Base-by-base conservation (phyloP, 2,888 invertebrate species). In the Pristionchus exspectatus region DNA sequence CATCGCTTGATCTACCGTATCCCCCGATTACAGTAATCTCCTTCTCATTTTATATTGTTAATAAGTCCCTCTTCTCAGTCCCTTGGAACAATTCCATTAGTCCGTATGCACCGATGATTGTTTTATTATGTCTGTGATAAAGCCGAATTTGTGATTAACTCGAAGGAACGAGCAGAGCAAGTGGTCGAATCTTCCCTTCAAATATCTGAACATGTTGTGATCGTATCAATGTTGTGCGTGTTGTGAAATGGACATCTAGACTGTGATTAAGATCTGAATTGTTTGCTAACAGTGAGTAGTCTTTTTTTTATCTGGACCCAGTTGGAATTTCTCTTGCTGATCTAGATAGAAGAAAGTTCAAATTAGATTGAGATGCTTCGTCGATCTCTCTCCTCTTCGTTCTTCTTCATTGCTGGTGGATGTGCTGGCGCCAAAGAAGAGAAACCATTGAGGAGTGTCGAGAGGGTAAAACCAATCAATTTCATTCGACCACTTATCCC, bases 391-490 rank as follows among this genome's bases (percentile, higher is more conserved):
- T 27, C 50, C 16, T 24, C 74, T 16, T 77, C 89, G 2, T 83
- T 81, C 21, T 89, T 89, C 66, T 81, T 89, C 27, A 83, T 89
- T 12, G 83, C 54, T 21, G 89, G 89, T 44, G 89, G 89, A 16
- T 89, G 81, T 89, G 30, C 81, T 14, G 63, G 21, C 16, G 56
- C 63, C 12, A 89, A 83, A 27, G 89, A 89, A 30, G 88, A 88
- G 33, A 30, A 38, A 74, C 59, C 54, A 24, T 33, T 88, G 24
- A 30, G 44, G 56, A 77, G 38, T 56, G 33, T 66, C 0, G 88
- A 88, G 38, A 54, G 24, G 77, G 88, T 88, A 18, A 9, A n/a
- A 33, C 38, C 24, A n/a, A n/a, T 7, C n/a, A 69, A 69, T 69
- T 2, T 27, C 27, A 50, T 50, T 50, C 12, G 44, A 50, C 3